Evolutionary conservation across 2,888 invertebrate species (phyloP).

Genomic region (Dolichomitus sp.): DNA sequence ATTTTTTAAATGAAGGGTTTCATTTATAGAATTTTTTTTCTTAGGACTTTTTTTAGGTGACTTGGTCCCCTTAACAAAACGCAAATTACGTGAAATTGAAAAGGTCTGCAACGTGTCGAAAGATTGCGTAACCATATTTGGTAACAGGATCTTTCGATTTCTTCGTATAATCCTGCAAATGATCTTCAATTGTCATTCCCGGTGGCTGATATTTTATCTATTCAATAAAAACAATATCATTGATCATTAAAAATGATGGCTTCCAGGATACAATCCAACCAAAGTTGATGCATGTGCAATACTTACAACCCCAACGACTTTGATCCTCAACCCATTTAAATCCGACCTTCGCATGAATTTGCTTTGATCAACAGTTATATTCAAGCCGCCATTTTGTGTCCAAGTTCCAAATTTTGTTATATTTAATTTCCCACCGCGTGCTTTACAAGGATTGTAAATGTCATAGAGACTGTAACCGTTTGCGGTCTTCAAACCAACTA

Average conservation of each 20-base stretch:
- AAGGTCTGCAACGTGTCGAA: constrained; percentile 73
- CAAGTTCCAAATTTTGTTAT: constrained; percentile 76
- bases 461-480: constrained; percentile 72
- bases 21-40: too few relatives aligned
- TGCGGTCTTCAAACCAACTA: constrained; percentile 67
- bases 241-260: not conserved
- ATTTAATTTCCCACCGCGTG: constrained; percentile 76
- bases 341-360: constrained; percentile 75
- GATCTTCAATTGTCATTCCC: constrained; percentile 71
- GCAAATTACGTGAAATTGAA: constrained; percentile 78
- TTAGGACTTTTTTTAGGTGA: too few relatives aligned
- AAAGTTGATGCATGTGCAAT: not conserved
- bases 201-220: constrained; percentile 72
- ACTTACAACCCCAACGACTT: constrained; percentile 77
- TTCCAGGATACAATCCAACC: too few relatives aligned
- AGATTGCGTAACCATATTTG: constrained; percentile 76
- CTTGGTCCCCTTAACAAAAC: not conserved
- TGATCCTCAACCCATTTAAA: constrained; percentile 77
- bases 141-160: constrained; percentile 76
- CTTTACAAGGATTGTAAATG: constrained; percentile 77
- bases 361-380: constrained; percentile 71
- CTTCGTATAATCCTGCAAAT: constrained; percentile 75
- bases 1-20: too few relatives aligned
- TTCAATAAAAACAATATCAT: constrained; percentile 48
- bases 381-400: constrained; percentile 68